These are phyloP conservation scores for Hassar affinis DNA, from an alignment of 2,113 vertebrate genomes.

Conservation along the genomic window DNA sequence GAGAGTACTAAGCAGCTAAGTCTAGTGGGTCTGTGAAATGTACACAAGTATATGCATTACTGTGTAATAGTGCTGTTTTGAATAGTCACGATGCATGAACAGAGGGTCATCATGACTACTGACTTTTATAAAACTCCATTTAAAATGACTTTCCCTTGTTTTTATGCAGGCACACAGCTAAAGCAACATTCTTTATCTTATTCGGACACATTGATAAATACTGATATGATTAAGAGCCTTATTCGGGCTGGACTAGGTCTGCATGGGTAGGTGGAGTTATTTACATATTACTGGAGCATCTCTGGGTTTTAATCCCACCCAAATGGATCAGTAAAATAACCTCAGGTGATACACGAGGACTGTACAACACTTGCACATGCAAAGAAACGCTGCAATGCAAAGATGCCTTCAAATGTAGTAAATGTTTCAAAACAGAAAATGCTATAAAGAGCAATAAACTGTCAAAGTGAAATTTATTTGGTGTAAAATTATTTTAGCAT, in stretches of 20 bases:
- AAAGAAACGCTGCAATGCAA: too few relatives aligned
- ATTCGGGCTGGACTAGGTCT: neutral
- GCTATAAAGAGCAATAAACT: too few relatives aligned
- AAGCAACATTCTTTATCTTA: neutral
- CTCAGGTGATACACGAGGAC: neutral
- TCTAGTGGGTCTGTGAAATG: neutral
- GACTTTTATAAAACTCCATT: neutral
- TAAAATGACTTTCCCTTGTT: neutral
- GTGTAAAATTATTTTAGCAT: too few relatives aligned
- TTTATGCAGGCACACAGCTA: neutral
- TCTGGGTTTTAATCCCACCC: neutral
- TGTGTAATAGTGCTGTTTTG: too few relatives aligned
- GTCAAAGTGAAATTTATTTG: too few relatives aligned
- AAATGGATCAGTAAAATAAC: neutral
- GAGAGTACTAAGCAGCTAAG: neutral
- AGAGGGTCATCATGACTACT: neutral
- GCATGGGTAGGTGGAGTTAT: neutral
- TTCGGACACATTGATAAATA: neutral
- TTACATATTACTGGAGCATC: neutral
- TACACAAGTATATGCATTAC: neutral
- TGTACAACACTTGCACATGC: too few relatives aligned
- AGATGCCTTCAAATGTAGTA: too few relatives aligned
- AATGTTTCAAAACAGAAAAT: too few relatives aligned
- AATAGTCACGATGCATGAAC: neutral
- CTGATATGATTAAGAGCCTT: neutral